Evolutionary conservation across 2,113 vertebrate species (phyloP), one percentile per base, ranked within the genome.

Genomic region (Paradoxurus hermaphroditus): DNA sequence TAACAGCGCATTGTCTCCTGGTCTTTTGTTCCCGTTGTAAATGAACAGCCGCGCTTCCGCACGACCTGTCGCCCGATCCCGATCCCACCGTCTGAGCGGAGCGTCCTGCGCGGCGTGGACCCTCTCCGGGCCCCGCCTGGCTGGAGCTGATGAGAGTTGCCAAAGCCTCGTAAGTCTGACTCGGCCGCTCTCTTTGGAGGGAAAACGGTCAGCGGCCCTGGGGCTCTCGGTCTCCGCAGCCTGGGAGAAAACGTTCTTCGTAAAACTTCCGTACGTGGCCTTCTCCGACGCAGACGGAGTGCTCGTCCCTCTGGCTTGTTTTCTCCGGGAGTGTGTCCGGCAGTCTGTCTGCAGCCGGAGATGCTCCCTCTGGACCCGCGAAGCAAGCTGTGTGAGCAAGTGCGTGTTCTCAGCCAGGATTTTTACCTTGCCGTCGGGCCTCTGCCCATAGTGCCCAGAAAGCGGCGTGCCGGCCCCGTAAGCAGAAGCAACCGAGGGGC

Each of bases 11-110:
- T 93, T 95, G 97, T 97, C 96, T 83, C 95, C 25, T 0, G 51
- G 96, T 94, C 95, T 97, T 96, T 96, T 88, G 94, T 96, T 90
- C 81, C 18, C 0, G 41, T 97, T 86, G 95, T 97, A 97, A 95
- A 97, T 98, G 92, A 92, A 77, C 23, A 68, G 53, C n/a, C 9
- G 41, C 82, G 86, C 67, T 89, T 85, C 67, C 68, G 91, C 23
- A 23, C 3, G 0, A 63, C 94, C 82, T 41, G 41, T 78, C 1
- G 7, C 56, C 29, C 21, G 41, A 4, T 86, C n/a, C 41, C 86
- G n/a, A n/a, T n/a, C 79, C 68, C 72, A 87, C 73, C 5, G 1
- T 51, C 11, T 65, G 23, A 51, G 84, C 1, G 2, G 21, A 25
- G 7, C 23, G 41, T 65, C 67, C 72, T 29, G 5, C 25, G 0